Evolutionary conservation across 2,113 vertebrate species (phyloP).

Genomic region (Ifrita kowaldi): DNA sequence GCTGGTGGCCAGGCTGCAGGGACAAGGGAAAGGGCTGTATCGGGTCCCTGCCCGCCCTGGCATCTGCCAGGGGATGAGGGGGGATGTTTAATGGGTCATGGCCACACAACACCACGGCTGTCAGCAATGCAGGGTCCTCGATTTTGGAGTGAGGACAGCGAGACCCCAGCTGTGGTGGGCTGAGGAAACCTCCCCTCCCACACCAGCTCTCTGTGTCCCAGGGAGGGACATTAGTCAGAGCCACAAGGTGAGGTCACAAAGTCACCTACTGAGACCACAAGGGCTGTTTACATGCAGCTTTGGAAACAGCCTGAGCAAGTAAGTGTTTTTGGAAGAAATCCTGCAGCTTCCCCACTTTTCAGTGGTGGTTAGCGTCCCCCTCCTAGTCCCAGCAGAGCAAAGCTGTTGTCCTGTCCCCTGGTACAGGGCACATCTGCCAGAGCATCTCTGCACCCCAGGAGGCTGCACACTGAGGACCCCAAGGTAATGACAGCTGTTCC

Average conservation of each 20-base stretch:
- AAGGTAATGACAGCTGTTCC: not conserved
- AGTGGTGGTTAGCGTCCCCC: not conserved
- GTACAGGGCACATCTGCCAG: not conserved
- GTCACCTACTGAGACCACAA: not conserved
- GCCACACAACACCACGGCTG: rapidly evolving
- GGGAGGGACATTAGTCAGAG: not conserved
- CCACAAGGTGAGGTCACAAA: not conserved
- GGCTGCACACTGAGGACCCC: rapidly evolving
- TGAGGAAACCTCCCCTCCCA: not conserved
- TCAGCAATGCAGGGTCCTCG: rapidly evolving
- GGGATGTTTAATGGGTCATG: rapidly evolving
- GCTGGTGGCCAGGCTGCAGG: not conserved
- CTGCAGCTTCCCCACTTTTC: not conserved
- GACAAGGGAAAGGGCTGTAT: rapidly evolving
- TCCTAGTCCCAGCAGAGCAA: not conserved
- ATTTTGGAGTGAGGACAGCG: not conserved
- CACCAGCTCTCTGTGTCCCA: not conserved
- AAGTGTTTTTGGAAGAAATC: not conserved
- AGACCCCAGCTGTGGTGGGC: not conserved
- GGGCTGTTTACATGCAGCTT: not conserved
- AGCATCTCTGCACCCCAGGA: not conserved
- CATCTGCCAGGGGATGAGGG: rapidly evolving
- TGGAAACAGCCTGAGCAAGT: not conserved
- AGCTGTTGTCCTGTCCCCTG: not conserved
- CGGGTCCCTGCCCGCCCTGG: rapidly evolving